Percentiles rank a stretch among this genome's conserved stretches.
These are phyloP conservation scores for Kradibia gibbosae DNA, from an alignment of 1,140 invertebrate species.

Conservation along the genomic window DNA sequence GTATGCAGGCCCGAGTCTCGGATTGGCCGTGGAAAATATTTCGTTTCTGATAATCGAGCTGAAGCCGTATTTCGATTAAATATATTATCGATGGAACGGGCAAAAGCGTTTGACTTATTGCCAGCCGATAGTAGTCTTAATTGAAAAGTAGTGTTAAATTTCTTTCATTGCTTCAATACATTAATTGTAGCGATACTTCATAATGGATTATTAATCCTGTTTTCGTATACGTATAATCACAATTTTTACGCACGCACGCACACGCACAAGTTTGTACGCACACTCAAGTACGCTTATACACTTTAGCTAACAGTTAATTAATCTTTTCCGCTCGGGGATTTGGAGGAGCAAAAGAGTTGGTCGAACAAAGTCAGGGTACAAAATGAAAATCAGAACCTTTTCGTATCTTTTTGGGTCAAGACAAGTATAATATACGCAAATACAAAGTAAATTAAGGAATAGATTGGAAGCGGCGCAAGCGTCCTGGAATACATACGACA, in stretches of 20 bases:
- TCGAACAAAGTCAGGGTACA: background rate
- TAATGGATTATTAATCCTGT: constrained; percentile 17
- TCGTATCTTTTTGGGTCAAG: background rate
- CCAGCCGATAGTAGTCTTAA: background rate
- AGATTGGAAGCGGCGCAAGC: background rate
- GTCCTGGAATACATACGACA: background rate
- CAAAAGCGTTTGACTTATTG: background rate
- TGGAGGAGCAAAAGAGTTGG: background rate
- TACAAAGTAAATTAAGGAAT: constrained; percentile 25
- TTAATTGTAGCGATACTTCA: constrained; percentile 7
- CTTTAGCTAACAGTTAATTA: background rate
- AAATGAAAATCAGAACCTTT: background rate
- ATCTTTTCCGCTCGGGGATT: background rate
- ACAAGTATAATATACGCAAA: background rate
- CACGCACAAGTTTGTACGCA: no score
- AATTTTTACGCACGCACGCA: no score
- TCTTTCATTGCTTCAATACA: constrained; percentile 22
- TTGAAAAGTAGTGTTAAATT: constrained; percentile 40
- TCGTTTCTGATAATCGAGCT: background rate
- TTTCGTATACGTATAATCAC: background rate
- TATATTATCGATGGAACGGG: background rate
- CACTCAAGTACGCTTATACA: background rate
- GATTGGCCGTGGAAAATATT: background rate
- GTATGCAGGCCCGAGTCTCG: no score
- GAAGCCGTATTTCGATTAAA: constrained; percentile 1